These are phyloP conservation scores for Sander vitreus DNA, from an alignment of 2,113 vertebrate species.

Conservation along the genomic window DNA sequence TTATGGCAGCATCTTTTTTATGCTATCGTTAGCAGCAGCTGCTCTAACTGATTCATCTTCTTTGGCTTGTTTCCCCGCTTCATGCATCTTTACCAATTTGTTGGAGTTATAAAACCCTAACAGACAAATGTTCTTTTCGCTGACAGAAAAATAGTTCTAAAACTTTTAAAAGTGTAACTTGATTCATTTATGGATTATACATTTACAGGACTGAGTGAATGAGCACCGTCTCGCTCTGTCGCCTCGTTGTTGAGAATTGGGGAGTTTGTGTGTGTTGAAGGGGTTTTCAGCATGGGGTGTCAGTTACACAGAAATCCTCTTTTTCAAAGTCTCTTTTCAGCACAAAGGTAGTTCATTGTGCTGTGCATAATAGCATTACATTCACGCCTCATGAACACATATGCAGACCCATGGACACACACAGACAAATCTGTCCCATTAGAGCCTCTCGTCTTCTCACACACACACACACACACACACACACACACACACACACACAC, in stretches of 20 bases:
- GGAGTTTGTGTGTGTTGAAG: constrained; percentile 2
- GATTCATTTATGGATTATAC: background rate
- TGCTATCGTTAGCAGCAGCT: background rate
- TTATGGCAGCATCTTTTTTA: background rate
- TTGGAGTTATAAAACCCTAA: background rate
- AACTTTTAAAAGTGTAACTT: background rate
- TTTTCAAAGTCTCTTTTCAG: constrained; percentile 66
- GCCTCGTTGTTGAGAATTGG: background rate
- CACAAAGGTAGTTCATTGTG: constrained; percentile 68
- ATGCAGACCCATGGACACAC: constrained; percentile 24
- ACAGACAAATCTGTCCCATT: constrained; percentile 55
- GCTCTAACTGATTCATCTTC: background rate
- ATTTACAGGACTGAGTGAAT: constrained; percentile 17
- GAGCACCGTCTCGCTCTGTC: background rate
- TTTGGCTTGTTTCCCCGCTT: background rate
- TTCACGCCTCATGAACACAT: constrained; percentile 40
- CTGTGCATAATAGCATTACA: constrained; percentile 80
- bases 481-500: background rate
- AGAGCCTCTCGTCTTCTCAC: background rate
- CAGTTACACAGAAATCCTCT: constrained; percentile 77
- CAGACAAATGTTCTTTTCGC: background rate
- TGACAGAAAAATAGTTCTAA: background rate
- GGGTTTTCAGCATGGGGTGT: constrained; percentile 63
- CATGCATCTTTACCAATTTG: background rate
- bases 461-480: constrained; percentile 13